These are phyloP conservation scores for Garrulus glandarius DNA, from an alignment of 2,797 vertebrate genomes.

Conservation along the genomic window DNA sequence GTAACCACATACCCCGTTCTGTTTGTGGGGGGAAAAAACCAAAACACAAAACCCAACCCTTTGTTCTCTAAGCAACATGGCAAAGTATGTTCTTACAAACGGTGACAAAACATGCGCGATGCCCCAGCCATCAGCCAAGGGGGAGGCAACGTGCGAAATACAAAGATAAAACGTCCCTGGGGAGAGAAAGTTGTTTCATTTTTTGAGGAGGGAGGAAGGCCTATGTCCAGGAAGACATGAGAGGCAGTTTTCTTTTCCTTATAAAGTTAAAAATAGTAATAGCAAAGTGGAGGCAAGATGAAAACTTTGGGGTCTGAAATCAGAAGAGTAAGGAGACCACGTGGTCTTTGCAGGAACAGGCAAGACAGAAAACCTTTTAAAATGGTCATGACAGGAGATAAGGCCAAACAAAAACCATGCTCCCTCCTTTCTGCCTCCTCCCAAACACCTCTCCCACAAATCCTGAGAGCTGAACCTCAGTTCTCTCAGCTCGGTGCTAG, in stretches of 20 bases:
- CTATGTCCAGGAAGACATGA: conserved; percentile 31
- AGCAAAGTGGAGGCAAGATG: not conserved
- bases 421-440: conserved; percentile 49
- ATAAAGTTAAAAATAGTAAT: conserved; percentile 30
- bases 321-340: not conserved
- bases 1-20: conserved; percentile 17
- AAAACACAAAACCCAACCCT: conserved; percentile 42
- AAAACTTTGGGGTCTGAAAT: conserved; percentile 12
- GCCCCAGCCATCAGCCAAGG: not conserved
- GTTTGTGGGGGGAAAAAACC: not conserved
- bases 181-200: conserved; percentile 4
- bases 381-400: not conserved
- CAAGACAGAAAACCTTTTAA: not conserved
- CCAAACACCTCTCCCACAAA: conserved; percentile 26
- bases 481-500: not conserved
- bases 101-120: not conserved
- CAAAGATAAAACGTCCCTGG: not conserved
- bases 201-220: conserved; percentile 54
- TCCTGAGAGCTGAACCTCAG: conserved; percentile 31
- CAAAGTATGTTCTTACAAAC: conserved; percentile 17
- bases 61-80: conserved; percentile 51
- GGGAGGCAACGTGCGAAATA: not conserved
- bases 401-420: not conserved
- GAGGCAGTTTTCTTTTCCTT: not conserved
- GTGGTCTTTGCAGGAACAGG: not conserved